Evolutionary conservation across 2,797 vertebrate genomes (phyloP), one percentile per base, ranked within the genome.

Genomic region (Hypotaenidia okinawae): DNA sequence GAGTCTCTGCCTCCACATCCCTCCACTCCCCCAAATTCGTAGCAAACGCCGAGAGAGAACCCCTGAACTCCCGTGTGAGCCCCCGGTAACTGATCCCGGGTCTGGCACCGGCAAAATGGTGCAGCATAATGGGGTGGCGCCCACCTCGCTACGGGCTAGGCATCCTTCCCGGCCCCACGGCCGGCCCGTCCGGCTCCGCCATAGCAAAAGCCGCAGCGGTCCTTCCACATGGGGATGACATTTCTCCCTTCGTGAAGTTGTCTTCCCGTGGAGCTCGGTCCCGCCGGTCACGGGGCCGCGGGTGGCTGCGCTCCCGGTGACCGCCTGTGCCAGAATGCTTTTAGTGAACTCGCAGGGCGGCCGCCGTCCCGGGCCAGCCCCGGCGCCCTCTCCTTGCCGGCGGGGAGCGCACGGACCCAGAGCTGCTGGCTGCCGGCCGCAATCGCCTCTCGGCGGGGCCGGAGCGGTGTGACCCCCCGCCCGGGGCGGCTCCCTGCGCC

Each of bases 341-440:
- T 43, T 2, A 14, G 21, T 0, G 16, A 19, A 8, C 45, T 17
- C 7, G 13, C 33, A 1, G 66, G 7, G 9, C 13, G 49, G 49
- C 13, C 49, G 19, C 11, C 8, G 17, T 9, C 37, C 47, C 30
- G 28, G 13, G 11, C 23, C 41, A 7, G 43, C 24, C 11, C 30
- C 10, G 8, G 10, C 4, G 43, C 2, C 24, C 37, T 10, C 30
- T 6, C 3, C 2, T 39, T 3, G 66, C 9, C 4, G 35, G 5
- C 12, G 8, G 5, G 3, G 9, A 18, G 21, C 2, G 3, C 5
- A 9, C 33, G 1, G 4, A 35, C 10, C 6, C 12, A 13, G 4
- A 15, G n/a, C 23, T 7, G 23, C 2, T 19, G 15, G 9, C 41
- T 1, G 35, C 19, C 16, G 9, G 13, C 43, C 5, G 6, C 13